These are phyloP conservation scores for Ceratoteleas bidentatus DNA, from an alignment of 1,140 invertebrate species.

Conservation along the genomic window DNA sequence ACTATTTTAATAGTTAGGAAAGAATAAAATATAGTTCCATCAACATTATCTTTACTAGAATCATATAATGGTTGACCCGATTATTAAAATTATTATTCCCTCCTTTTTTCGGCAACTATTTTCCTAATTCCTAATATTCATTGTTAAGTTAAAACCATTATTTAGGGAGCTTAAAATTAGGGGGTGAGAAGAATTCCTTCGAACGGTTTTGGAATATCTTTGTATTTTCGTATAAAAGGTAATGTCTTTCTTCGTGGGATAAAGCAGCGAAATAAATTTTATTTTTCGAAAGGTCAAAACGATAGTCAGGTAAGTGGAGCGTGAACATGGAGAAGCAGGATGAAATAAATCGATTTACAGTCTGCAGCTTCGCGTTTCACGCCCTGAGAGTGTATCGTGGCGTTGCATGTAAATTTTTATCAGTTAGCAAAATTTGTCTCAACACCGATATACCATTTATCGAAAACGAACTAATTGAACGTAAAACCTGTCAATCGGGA, in stretches of 20 bases:
- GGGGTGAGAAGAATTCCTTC: conserved; percentile 24
- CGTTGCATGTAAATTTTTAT: conserved; percentile 49
- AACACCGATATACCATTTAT: conserved; percentile 10
- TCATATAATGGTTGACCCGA: too few relatives aligned
- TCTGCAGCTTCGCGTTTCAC: conserved; percentile 24
- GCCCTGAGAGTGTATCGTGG: conserved; percentile 22
- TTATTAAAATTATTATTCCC: too few relatives aligned
- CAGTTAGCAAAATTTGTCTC: conserved; percentile 19
- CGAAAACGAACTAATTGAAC: conserved; percentile 40
- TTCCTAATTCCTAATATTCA: too few relatives aligned
- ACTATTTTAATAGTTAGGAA: too few relatives aligned
- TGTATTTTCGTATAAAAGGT: conserved; percentile 27
- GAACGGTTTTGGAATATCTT: background rate
- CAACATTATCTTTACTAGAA: too few relatives aligned
- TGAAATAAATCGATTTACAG: conserved; percentile 52
- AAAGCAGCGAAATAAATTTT: conserved; percentile 43
- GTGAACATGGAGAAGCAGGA: conserved; percentile 16
- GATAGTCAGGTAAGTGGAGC: conserved; percentile 52
- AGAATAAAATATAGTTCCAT: too few relatives aligned
- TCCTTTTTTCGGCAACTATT: too few relatives aligned
- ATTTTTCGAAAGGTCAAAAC: conserved; percentile 52
- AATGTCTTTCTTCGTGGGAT: conserved; percentile 20
- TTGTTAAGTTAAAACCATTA: too few relatives aligned
- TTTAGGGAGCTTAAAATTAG: conserved; percentile 15
- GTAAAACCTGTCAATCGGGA: conserved; percentile 12